Percentiles rank a stretch among this genome's conserved stretches.
phyloP scores from a whole-genome alignment of 2,888 invertebrate species.

The Elmis aenea region DNA sequence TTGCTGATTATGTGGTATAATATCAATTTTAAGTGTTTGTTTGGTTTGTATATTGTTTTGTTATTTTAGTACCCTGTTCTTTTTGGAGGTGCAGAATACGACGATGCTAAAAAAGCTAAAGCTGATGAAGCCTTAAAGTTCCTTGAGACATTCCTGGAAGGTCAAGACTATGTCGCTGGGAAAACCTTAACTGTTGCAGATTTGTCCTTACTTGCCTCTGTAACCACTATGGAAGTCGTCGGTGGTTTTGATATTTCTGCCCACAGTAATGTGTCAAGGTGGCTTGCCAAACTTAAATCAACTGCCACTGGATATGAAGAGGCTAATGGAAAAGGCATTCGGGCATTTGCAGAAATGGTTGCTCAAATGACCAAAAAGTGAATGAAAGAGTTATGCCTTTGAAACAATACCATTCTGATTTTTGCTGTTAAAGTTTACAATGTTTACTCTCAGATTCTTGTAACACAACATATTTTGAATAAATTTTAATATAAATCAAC shows the following conservation, averaged over 20 bases:
- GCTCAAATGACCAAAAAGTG: conserved; percentile 33
- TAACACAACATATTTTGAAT: too few species aligned
- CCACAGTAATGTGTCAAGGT: conserved; percentile 62
- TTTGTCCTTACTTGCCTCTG: conserved; percentile 60
- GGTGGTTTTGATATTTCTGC: conserved; percentile 58
- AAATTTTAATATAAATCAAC: too few species aligned
- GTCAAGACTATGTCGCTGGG: conserved; percentile 67
- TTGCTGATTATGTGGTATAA: conserved; percentile 69
- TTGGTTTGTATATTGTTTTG: not conserved
- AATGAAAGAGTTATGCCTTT: too few species aligned
- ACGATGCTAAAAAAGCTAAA: conserved; percentile 63
- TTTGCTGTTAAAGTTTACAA: too few species aligned
- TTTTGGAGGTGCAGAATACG: conserved; percentile 47
- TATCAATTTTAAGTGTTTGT: not conserved
- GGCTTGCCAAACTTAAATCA: conserved; percentile 56
- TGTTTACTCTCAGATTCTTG: too few species aligned
- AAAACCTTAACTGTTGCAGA: conserved; percentile 73
- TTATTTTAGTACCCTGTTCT: conserved; percentile 41
- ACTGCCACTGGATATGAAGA: conserved; percentile 55
- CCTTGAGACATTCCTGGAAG: conserved; percentile 67
- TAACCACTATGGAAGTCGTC: conserved; percentile 64
- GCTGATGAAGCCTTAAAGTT: conserved; percentile 64
- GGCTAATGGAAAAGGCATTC: conserved; percentile 38
- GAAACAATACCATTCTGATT: too few species aligned
- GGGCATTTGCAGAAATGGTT: conserved; percentile 36